phyloP scores from a whole-genome alignment of 2,888 invertebrate genomes.

The Drosophila vallismaia region DNA sequence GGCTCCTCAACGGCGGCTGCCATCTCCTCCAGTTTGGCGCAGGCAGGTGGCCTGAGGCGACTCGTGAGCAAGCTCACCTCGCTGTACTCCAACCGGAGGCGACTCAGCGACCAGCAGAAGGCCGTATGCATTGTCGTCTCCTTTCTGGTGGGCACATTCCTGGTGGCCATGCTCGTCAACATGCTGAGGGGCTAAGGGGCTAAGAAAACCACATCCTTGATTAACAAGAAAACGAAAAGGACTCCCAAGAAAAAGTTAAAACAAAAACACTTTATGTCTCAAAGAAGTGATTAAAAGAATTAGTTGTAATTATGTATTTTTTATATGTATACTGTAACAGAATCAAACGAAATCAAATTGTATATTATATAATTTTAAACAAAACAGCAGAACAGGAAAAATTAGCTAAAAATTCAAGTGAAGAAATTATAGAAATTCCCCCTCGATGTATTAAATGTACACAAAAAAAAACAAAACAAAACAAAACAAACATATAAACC shows the following conservation, averaged over 20 bases:
- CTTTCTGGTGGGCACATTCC: conserved; percentile 82
- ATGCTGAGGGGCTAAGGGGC: conserved; percentile 68
- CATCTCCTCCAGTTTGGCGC: conserved; percentile 60
- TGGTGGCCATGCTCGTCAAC: conserved; percentile 82
- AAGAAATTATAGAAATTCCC: conserved; percentile 18
- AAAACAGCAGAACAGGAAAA: conserved; percentile 19
- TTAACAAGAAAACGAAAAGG: not conserved
- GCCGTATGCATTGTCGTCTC: conserved; percentile 82
- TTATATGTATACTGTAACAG: conserved; percentile 51
- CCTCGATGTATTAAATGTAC: conserved; percentile 62
- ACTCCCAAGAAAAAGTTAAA: conserved; percentile 4
- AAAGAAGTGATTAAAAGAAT: conserved; percentile 46
- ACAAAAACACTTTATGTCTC: conserved; percentile 45
- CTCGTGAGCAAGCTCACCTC: conserved; percentile 82
- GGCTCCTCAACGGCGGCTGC: conserved; percentile 28
- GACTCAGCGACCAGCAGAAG: conserved; percentile 83
- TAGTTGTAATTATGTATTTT: conserved; percentile 64
- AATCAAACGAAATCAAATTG: conserved; percentile 51
- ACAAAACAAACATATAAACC: conserved; percentile 6
- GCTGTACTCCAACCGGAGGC: conserved; percentile 82
- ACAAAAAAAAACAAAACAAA: conserved; percentile 51
- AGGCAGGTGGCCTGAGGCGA: conserved; percentile 84
- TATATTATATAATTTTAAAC: conserved; percentile 63
- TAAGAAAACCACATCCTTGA: not conserved
- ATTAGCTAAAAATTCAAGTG: conserved; percentile 12